A percentile compares a stretch with the other conserved stretches of the same genome.
Evolutionary conservation across 2,888 invertebrate species (phyloP).

Genomic region (Lochmaea capreae): DNA sequence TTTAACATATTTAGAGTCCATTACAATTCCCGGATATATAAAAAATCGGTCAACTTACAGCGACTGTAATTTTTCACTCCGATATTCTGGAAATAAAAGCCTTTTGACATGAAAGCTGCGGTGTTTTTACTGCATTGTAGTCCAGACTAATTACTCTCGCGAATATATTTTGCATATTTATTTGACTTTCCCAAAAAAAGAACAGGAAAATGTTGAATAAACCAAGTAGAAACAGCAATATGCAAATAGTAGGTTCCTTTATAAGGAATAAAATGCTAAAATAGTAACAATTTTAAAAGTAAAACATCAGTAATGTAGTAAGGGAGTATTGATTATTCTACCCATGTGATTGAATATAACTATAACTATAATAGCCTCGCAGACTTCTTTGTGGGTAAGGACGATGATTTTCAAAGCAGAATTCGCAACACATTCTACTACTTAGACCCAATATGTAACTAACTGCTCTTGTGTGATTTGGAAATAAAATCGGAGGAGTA

Average conservation of each 20-base stretch:
- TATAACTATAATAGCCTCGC: too few species aligned
- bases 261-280: not conserved
- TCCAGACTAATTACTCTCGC: not conserved
- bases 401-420: too few species aligned
- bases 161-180: slow-evolving; percentile 7
- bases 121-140: not conserved
- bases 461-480: too few species aligned
- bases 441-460: too few species aligned
- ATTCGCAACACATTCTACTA: too few species aligned
- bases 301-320: too few species aligned
- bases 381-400: too few species aligned
- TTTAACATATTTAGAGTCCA: not conserved
- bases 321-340: too few species aligned
- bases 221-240: not conserved
- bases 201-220: not conserved
- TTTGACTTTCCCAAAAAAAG: not conserved
- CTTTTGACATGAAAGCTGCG: not conserved
- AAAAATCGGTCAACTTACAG: not conserved
- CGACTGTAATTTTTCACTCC: not conserved
- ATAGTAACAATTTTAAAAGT: too few species aligned
- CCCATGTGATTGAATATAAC: too few species aligned
- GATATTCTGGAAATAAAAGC: not conserved
- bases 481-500: too few species aligned
- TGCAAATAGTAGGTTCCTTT: not conserved
- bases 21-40: not conserved